Conservation (phyloP, 2,888 invertebrate genomes). For the Alentia gelatinosa region DNA sequence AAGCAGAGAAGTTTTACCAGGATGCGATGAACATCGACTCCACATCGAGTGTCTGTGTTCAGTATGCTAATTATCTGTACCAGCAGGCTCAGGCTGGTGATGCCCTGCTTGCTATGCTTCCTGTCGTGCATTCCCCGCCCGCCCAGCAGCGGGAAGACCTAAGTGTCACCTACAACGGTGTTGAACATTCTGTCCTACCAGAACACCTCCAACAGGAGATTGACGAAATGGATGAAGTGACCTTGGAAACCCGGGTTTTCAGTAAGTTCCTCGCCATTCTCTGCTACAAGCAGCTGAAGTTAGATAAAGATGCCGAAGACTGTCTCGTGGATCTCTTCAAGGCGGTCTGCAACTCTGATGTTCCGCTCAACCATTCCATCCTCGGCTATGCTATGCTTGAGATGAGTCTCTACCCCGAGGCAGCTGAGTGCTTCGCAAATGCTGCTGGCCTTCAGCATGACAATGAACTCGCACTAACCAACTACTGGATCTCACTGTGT, state of each 20-base stretch:
- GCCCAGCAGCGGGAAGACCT: background rate
- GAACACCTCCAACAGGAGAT: conserved; percentile 78
- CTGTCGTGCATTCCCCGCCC: conserved; percentile 48
- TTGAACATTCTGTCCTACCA: conserved; percentile 78
- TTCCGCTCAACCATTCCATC: conserved; percentile 70
- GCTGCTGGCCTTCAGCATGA: conserved; percentile 73
- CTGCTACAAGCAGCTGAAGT: conserved; percentile 73
- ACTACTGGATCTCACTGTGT: conserved; percentile 75
- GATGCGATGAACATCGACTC: conserved; percentile 74
- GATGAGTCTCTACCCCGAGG: conserved; percentile 74
- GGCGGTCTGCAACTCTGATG: conserved; percentile 64
- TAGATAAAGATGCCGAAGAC: conserved; percentile 72
- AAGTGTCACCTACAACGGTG: conserved; percentile 67
- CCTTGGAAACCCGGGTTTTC: conserved; percentile 73
- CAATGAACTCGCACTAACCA: conserved; percentile 74
- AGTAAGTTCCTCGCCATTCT: conserved; percentile 77
- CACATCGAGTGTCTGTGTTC: conserved; percentile 72
- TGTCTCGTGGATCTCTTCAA: conserved; percentile 71
- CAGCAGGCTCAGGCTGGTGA: conserved; percentile 76
- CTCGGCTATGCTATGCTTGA: conserved; percentile 79
- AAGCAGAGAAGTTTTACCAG: conserved; percentile 76
- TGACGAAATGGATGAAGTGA: conserved; percentile 77
- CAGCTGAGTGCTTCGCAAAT: conserved; percentile 73
- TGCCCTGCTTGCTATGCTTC: conserved; percentile 73
- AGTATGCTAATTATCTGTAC: conserved; percentile 78